A percentile compares a stretch with the other conserved stretches of the same genome.
Evolutionary conservation across 2,888 invertebrate genomes (phyloP).

Genomic region (Glyphotaelius pellucidus): DNA sequence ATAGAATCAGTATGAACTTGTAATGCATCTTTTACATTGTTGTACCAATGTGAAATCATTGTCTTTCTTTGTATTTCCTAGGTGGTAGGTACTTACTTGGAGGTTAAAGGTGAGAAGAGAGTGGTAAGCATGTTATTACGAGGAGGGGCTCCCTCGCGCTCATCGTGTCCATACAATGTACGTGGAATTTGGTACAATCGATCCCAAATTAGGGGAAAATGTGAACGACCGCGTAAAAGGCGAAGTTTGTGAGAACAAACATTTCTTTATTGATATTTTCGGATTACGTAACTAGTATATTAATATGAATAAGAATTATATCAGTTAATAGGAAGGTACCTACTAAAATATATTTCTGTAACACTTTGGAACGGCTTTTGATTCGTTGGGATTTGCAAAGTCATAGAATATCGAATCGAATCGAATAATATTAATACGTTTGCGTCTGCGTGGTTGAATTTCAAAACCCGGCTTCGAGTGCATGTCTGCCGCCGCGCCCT

Average conservation of each 20-base stretch:
- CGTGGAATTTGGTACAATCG: conserved; percentile 10
- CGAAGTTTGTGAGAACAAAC: neutral
- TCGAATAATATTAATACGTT: too few species aligned
- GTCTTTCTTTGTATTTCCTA: neutral
- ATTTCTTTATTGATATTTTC: neutral
- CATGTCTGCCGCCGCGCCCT: too few species aligned
- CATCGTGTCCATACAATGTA: neutral
- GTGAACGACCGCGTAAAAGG: neutral
- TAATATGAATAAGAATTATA: too few species aligned
- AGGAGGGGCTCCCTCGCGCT: neutral
- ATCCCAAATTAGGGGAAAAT: neutral
- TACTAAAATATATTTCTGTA: too few species aligned
- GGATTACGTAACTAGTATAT: neutral
- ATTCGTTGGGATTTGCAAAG: too few species aligned
- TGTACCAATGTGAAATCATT: neutral
- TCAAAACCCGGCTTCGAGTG: too few species aligned
- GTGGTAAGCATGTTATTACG: neutral
- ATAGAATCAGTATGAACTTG: neutral
- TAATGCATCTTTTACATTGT: neutral
- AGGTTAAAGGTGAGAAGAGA: neutral
- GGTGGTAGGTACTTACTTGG: neutral
- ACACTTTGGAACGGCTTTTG: too few species aligned
- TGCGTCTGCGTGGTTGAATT: too few species aligned
- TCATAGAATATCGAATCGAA: too few species aligned
- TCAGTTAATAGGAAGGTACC: too few species aligned